Evolutionary conservation across 2,888 invertebrate species (phyloP).

Genomic region (Entomobrya multifasciata): DNA sequence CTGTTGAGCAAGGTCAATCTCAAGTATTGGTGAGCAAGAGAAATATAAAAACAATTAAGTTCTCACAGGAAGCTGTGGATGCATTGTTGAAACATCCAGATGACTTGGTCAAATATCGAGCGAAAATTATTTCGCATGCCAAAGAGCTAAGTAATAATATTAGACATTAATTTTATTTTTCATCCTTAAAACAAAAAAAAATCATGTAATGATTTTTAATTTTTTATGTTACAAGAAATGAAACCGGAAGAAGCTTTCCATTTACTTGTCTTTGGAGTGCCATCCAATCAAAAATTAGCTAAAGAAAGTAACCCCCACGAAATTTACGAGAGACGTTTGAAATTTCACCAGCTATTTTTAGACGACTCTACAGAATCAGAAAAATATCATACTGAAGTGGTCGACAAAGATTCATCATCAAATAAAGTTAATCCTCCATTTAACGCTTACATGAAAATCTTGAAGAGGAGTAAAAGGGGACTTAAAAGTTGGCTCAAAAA

Average conservation of each 20-base stretch:
- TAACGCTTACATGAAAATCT: constrained; percentile 47
- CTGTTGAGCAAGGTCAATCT: background rate
- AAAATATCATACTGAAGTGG: constrained; percentile 1
- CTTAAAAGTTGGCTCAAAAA: constrained; percentile 66
- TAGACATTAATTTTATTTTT: no score
- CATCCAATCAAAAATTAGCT: background rate
- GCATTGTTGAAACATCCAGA: constrained; percentile 44
- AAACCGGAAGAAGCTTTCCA: constrained; percentile 36
- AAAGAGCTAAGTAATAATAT: constrained; percentile 35
- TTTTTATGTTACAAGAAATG: constrained; percentile 3
- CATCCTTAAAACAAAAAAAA: no score
- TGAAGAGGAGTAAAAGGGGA: constrained; percentile 51
- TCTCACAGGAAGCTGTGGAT: constrained; percentile 37
- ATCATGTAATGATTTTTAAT: background rate
- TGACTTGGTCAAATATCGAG: constrained; percentile 39
- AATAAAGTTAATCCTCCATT: background rate
- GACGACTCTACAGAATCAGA: background rate
- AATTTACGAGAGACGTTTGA: constrained; percentile 14
- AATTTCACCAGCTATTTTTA: constrained; percentile 35
- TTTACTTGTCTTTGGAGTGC: background rate
- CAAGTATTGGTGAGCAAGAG: background rate
- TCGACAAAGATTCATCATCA: background rate
- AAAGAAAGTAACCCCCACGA: background rate
- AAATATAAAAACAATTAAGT: constrained; percentile 8
- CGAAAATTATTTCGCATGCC: constrained; percentile 11